phyloP scores from a whole-genome alignment of 2,888 invertebrate species.

The Chouioia cunea region DNA sequence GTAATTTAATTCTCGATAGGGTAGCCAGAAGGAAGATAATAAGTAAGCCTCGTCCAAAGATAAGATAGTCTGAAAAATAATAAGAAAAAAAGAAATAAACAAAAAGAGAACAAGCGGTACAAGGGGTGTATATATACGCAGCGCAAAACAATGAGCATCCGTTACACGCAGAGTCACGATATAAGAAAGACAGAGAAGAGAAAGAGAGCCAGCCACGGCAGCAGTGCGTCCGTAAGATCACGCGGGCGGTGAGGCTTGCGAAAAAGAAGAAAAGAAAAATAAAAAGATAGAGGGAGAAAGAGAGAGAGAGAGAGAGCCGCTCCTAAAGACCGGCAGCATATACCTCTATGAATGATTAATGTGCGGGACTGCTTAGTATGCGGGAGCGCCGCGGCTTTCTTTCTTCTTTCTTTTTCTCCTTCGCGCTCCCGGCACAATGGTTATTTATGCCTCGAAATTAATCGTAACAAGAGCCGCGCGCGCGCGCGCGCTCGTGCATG shows the following conservation, averaged over 20 bases:
- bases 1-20: too few species aligned
- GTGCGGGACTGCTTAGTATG: conserved; percentile 47
- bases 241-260: too few species aligned
- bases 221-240: too few species aligned
- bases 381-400: conserved; percentile 42
- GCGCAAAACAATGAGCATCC: conserved; percentile 29
- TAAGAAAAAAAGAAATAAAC: neutral
- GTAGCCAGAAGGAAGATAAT: too few species aligned
- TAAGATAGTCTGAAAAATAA: neutral
- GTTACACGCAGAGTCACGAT: conserved; percentile 15
- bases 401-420: neutral
- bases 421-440: conserved; percentile 48
- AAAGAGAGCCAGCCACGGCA: too few species aligned
- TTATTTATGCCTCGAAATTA: conserved; percentile 60
- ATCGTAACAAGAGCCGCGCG: conserved; percentile 49
- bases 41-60: too few species aligned
- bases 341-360: conserved; percentile 58
- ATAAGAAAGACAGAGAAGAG: conserved; percentile 2
- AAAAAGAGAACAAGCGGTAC: neutral
- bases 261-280: too few species aligned
- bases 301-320: conserved; percentile 37
- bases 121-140: too few species aligned
- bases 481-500: conserved; percentile 15
- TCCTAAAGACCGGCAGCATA: conserved; percentile 38
- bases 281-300: conserved; percentile 14